phyloP scores from a whole-genome alignment of 2,797 vertebrate species.

The Xenopus petersii region DNA sequence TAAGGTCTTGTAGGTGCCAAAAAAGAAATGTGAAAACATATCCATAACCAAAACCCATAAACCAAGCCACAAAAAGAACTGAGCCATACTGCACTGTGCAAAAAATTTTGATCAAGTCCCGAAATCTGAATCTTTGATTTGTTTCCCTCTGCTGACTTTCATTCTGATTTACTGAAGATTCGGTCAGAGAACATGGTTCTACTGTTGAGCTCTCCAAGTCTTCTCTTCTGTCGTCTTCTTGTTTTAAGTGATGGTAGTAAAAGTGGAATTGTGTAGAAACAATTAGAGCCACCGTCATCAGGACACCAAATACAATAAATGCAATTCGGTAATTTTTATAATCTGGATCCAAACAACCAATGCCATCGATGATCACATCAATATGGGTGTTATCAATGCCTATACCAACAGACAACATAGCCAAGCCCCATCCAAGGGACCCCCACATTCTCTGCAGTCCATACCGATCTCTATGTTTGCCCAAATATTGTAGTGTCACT shows the following conservation, averaged over 20 bases:
- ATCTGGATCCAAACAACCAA: conserved; percentile 76
- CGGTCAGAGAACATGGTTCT: conserved; percentile 58
- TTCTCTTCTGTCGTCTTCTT: conserved; percentile 55
- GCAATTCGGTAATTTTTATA: conserved; percentile 90
- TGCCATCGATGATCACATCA: conserved; percentile 64
- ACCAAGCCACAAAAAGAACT: conserved; percentile 94
- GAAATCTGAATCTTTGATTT: conserved; percentile 61
- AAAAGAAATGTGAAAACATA: conserved; percentile 97
- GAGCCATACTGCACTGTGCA: conserved; percentile 91
- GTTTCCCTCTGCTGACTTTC: conserved; percentile 37
- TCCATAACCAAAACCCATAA: conserved; percentile 97
- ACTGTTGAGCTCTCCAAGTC: conserved; percentile 64
- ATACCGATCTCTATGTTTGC: conserved; percentile 87
- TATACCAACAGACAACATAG: conserved; percentile 93
- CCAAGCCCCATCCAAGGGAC: conserved; percentile 93
- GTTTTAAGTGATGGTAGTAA: conserved; percentile 68
- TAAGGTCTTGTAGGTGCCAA: conserved; percentile 93
- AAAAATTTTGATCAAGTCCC: conserved; percentile 79
- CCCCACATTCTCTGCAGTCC: conserved; percentile 98
- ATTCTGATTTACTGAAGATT: conserved; percentile 59
- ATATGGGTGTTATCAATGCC: conserved; percentile 90
- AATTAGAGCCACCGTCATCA: conserved; percentile 85
- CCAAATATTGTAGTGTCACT: conserved; percentile 89
- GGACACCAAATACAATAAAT: conserved; percentile 90
- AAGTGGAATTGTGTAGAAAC: conserved; percentile 94